Conservation (phyloP, 2,888 invertebrate genomes). For the Patella ulyssiponensis region DNA sequence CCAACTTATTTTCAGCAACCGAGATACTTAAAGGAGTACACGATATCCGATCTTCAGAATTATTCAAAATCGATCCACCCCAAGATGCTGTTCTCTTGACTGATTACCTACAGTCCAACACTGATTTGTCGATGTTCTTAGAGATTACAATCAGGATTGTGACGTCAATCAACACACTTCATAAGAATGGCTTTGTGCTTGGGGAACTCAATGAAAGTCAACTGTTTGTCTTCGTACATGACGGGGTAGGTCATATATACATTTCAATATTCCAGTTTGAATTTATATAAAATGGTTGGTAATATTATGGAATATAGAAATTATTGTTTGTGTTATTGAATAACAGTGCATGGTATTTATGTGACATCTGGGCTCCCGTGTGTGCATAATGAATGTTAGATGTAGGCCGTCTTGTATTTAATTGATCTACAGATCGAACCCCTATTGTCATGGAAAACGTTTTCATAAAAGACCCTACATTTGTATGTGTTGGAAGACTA, state of each 20-base stretch:
- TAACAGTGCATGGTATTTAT: too few relatives aligned
- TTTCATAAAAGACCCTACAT: too few relatives aligned
- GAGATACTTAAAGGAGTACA: not conserved
- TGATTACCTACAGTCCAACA: not conserved
- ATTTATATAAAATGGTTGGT: not conserved
- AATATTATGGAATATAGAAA: not conserved
- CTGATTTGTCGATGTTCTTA: not conserved
- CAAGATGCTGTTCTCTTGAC: not conserved
- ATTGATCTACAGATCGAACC: too few relatives aligned
- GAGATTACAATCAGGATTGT: not conserved
- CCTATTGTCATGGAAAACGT: too few relatives aligned
- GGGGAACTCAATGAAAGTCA: not conserved
- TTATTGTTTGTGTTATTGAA: too few relatives aligned
- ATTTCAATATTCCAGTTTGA: not conserved
- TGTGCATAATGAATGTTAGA: too few relatives aligned
- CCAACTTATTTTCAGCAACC: not conserved
- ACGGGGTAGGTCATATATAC: not conserved
- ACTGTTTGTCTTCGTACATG: not conserved
- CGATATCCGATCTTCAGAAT: not conserved
- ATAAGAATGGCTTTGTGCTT: not conserved
- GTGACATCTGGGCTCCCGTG: too few relatives aligned
- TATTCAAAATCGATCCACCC: not conserved
- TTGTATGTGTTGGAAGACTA: too few relatives aligned
- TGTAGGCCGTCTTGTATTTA: too few relatives aligned
- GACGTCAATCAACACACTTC: not conserved